phyloP scores from a whole-genome alignment of 2,113 vertebrate species.

The Saimiri boliviensis region DNA sequence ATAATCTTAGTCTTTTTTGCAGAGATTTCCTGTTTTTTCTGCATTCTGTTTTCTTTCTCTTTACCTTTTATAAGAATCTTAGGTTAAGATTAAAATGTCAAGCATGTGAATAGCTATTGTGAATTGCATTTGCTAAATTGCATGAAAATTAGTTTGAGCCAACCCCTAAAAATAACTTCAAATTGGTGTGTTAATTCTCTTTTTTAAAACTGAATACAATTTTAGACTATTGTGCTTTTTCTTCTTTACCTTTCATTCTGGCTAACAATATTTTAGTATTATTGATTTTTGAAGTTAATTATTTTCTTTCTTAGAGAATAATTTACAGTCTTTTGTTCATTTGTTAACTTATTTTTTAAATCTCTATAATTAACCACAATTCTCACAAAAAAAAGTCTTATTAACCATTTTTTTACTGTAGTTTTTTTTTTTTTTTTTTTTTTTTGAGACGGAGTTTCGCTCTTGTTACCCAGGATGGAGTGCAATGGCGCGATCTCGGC shows the following conservation, averaged over 20 bases:
- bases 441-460: too few species aligned
- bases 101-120: not conserved
- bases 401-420: not conserved
- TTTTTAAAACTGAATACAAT: not conserved
- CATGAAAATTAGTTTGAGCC: not conserved
- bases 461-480: too few species aligned
- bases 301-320: not conserved
- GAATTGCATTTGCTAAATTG: slow-evolving; percentile 6
- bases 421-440: too few species aligned
- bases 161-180: slow-evolving; percentile 12
- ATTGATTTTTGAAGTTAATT: slow-evolving; percentile 9
- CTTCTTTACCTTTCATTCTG: slow-evolving; percentile 39
- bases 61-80: slow-evolving; percentile 31
- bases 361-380: slow-evolving; percentile 19
- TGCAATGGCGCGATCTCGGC: too few species aligned
- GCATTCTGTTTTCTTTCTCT: not conserved
- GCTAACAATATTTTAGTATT: not conserved
- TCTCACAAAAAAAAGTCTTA: not conserved
- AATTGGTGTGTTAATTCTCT: slow-evolving; percentile 8
- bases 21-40: not conserved
- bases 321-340: not conserved
- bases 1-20: not conserved
- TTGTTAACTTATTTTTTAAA: not conserved
- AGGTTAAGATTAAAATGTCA: slow-evolving; percentile 34
- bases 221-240: not conserved